Base-by-base conservation (phyloP, 2,113 vertebrate species). In the Diadophis punctatus region DNA sequence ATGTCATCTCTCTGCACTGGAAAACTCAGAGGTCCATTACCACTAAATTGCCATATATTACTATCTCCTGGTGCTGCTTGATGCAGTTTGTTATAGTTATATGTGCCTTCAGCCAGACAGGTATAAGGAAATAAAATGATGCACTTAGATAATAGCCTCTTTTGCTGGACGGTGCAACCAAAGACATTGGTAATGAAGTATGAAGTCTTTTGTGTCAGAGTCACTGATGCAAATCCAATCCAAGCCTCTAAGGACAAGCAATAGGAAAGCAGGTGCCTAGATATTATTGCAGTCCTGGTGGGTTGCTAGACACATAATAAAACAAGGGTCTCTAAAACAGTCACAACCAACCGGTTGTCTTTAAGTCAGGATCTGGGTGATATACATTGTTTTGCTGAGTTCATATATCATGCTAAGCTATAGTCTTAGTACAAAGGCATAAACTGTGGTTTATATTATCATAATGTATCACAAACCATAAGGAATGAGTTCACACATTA, bases 31-130 rank as follows among this genome's bases (percentile, higher is more conserved):
- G 92, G 90, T 95, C 89, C 91, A 94, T 96, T 95, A 95, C 87
- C 46, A 80, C 94, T 94, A 96, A 95, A 96, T 95, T 96, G 94
- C 18, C 90, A 86, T 87, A 1, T 90, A 94, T 96, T 94, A 74
- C 94, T 86, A 90, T 88, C 88, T 95, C 43, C 53, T 88, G 55
- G 63, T 91, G 91, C 87, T 93, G 80, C 95, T 90, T 51, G 91
- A 94, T 74, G 87, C 91, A 95, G 63, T 96, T 96, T 97, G 91
- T 95, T 94, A 95, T 53, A 96, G 68, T 96, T 96, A 94, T 80
- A 51, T 84, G 80, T 86, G 93, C 55, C 80, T 87, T 89, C 90
- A 87, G 92, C 16, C 87, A 92, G 91, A 91, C 27, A 94, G 27
- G 34, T 92, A 34, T 90, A 93, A 90, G 92, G 92, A 96, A 96